Evolutionary conservation across 2,113 vertebrate genomes (phyloP).

Genomic region (Spermophilus dauricus): DNA sequence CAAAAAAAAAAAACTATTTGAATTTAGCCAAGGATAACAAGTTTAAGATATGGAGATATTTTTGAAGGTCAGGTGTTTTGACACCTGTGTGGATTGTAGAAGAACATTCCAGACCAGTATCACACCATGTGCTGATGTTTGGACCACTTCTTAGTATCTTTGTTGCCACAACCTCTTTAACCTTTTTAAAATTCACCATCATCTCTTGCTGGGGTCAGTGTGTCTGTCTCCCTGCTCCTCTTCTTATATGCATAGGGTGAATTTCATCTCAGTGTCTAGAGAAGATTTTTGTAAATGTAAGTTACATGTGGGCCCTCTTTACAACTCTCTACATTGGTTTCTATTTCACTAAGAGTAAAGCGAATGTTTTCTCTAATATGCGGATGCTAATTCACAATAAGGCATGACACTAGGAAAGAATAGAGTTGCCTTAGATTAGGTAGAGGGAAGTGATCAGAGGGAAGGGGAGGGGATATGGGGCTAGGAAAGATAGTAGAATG

Average conservation of each 20-base stretch:
- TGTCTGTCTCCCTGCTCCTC: not conserved
- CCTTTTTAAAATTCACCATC: not conserved
- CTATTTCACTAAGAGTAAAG: not conserved
- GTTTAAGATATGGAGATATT: not conserved
- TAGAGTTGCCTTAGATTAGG: no score
- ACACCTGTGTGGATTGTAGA: not conserved
- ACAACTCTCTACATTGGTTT: not conserved
- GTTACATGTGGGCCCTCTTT: not conserved
- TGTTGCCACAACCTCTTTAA: not conserved
- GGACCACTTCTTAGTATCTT: not conserved
- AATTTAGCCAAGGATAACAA: slow-evolving; percentile 39
- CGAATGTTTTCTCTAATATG: not conserved
- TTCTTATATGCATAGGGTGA: not conserved
- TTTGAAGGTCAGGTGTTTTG: slow-evolving; percentile 27
- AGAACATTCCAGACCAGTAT: not conserved
- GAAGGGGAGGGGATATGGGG: no score
- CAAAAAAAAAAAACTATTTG: not conserved
- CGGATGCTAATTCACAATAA: no score
- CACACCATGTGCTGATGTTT: not conserved
- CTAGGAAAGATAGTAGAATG: no score
- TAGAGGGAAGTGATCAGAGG: no score
- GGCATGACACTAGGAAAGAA: no score
- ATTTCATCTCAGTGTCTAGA: not conserved
- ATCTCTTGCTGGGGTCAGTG: not conserved
- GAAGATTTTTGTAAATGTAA: not conserved